Conservation (phyloP, 2,113 vertebrate genomes). For the Brachyhypopomus gauderio region DNA sequence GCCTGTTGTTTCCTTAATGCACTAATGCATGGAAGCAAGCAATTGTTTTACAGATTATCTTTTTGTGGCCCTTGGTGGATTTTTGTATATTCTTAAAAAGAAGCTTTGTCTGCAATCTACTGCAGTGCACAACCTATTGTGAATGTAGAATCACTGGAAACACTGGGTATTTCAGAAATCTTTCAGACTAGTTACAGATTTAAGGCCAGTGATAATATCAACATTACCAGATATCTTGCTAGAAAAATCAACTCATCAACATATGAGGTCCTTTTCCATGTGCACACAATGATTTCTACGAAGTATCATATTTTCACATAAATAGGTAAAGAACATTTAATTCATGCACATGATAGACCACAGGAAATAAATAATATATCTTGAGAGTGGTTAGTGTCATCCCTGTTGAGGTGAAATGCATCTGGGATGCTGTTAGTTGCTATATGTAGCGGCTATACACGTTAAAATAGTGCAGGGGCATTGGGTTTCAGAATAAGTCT, state of each 20-base stretch:
- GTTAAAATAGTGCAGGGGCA: slow-evolving; percentile 73
- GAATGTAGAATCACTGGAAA: not conserved
- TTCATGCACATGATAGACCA: slow-evolving; percentile 67
- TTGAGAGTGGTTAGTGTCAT: slow-evolving; percentile 65
- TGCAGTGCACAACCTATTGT: not conserved
- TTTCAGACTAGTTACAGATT: too few relatives aligned
- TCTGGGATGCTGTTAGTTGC: slow-evolving; percentile 50
- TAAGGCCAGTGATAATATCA: not conserved
- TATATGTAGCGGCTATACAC: slow-evolving; percentile 75
- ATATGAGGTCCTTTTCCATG: not conserved
- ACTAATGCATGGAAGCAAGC: slow-evolving; percentile 12
- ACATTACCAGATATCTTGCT: not conserved
- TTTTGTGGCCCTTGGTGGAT: not conserved
- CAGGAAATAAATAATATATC: slow-evolving; percentile 74
- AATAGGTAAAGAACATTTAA: slow-evolving; percentile 70
- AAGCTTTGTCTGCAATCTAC: not conserved
- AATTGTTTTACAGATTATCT: not conserved
- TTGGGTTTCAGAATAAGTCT: slow-evolving; percentile 77
- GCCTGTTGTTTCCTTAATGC: slow-evolving; percentile 30
- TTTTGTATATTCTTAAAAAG: not conserved
- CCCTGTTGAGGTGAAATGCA: slow-evolving; percentile 61
- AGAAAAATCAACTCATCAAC: not conserved
- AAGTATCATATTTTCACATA: not conserved
- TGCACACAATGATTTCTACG: not conserved
- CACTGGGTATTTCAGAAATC: too few relatives aligned